Conservation (phyloP, 2,113 vertebrate species). For the Campylomormyrus tamandua region DNA sequence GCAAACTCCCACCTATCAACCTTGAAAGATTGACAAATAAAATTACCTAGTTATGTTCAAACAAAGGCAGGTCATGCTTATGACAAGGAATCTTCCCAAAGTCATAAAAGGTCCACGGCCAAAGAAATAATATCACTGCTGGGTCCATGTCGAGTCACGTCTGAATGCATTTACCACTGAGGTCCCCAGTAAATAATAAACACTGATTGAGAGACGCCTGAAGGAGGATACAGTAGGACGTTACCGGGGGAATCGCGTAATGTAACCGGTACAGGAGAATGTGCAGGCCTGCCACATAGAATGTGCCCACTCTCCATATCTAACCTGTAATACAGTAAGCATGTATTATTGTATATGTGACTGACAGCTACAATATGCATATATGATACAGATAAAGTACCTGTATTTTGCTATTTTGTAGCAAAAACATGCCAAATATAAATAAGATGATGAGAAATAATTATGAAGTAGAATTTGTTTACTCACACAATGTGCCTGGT, state of each 20-base stretch:
- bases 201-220: not conserved
- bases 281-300: not conserved
- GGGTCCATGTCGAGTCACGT: not conserved
- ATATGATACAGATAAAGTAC: not conserved
- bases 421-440: not conserved
- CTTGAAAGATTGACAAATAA: too few species aligned
- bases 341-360: not conserved
- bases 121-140: not conserved
- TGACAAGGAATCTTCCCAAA: not conserved
- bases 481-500: too few species aligned
- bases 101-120: not conserved
- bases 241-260: not conserved
- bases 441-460: not conserved
- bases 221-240: not conserved
- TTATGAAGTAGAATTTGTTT: too few species aligned
- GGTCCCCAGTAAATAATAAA: not conserved
- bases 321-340: not conserved
- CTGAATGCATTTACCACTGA: not conserved
- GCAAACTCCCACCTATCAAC: too few species aligned
- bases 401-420: not conserved
- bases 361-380: not conserved
- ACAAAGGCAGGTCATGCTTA: not conserved
- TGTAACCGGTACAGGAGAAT: not conserved
- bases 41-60: not conserved
- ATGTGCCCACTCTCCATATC: not conserved